These are phyloP conservation scores for Typhlichthys eigenmanni DNA, from an alignment of 2,797 vertebrate genomes.

Conservation along the genomic window DNA sequence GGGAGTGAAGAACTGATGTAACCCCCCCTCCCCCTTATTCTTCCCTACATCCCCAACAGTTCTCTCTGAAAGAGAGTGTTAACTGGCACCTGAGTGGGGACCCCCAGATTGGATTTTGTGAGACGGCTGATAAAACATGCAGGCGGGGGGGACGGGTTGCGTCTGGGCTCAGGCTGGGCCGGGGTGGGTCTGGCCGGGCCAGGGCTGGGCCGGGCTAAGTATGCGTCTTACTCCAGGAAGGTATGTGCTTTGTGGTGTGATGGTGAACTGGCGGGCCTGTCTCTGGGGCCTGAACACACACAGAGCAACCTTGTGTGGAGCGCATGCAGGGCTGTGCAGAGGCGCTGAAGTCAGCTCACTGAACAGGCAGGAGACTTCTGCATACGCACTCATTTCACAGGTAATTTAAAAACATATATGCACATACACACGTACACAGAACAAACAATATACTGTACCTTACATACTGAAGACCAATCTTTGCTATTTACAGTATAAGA, in stretches of 20 bases:
- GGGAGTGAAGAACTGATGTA: slow-evolving; percentile 25
- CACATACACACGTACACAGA: slow-evolving; percentile 6
- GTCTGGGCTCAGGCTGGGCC: slow-evolving; percentile 46
- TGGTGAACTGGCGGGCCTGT: slow-evolving; percentile 64
- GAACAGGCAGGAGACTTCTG: slow-evolving; percentile 36
- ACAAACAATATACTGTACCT: slow-evolving; percentile 11
- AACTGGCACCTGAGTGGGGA: too few species aligned
- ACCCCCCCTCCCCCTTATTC: too few species aligned
- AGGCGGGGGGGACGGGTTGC: slow-evolving; percentile 51
- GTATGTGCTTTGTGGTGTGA: slow-evolving; percentile 74
- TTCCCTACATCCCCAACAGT: too few species aligned
- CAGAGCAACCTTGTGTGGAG: slow-evolving; percentile 80
- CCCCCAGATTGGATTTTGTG: slow-evolving; percentile 20
- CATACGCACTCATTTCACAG: slow-evolving; percentile 4
- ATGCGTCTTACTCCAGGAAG: slow-evolving; percentile 49
- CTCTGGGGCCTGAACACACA: slow-evolving; percentile 77
- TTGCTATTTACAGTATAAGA: slow-evolving; percentile 9
- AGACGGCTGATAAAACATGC: slow-evolving; percentile 70
- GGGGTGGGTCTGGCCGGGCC: slow-evolving; percentile 51
- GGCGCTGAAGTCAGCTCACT: slow-evolving; percentile 64
- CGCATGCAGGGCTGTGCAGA: slow-evolving; percentile 51
- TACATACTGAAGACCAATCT: background rate
- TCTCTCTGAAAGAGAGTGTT: slow-evolving; percentile 10
- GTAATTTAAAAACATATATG: background rate
- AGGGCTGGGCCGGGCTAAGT: slow-evolving; percentile 55